Base-by-base conservation (phyloP, 1,140 invertebrate species). In the Lordiphosa clarofinis region DNA sequence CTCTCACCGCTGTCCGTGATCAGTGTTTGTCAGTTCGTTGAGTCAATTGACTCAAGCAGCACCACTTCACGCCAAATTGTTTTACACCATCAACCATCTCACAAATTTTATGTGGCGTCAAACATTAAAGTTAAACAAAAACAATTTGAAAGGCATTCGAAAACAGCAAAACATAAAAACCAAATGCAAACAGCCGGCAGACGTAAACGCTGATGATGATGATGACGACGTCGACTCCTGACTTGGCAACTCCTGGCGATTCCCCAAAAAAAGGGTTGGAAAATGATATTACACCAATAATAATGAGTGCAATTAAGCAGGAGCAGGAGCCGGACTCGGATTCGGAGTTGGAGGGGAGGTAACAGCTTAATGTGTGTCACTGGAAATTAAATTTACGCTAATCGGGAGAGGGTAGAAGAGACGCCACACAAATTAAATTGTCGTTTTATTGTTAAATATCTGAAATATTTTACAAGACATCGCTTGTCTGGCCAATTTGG, bases 381-480 rank as follows among this genome's bases (percentile, higher is more conserved):
- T 78, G 63, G 68, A 82, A 82, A 82, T 82, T 76, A 82, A 82
- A 84, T 84, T 82, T 49, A 84, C 73, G 64, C 73, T 82, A 82
- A 82, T 78, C 78, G 69, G 43, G 28, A 15, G 9, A 8, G 33
- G 12, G 13, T 13, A 38, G 15, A 3, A 33, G 24, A 21, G 38
- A 48, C 28, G 46, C 33, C 68, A 57, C 59, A 56, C 76, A 76
- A 82, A 81, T 81, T 81, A 81, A 82, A 81, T 76, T 82, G 76
- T 81, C 76, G 76, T 81, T 81, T 81, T 81, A 81, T 81, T 82
- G 70, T 76, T 72, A 76, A 81, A 81, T 81, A 82, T 57, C 78
- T 82, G 44, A 59, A 76, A 81, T 84, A 76, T 75, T 75, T 71
- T 57, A 76, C 36, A 63, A 71, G 67, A 52, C 67, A 56, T 61